Base-by-base conservation (phyloP, 2,888 invertebrate species). In the Cephus sareptanus region DNA sequence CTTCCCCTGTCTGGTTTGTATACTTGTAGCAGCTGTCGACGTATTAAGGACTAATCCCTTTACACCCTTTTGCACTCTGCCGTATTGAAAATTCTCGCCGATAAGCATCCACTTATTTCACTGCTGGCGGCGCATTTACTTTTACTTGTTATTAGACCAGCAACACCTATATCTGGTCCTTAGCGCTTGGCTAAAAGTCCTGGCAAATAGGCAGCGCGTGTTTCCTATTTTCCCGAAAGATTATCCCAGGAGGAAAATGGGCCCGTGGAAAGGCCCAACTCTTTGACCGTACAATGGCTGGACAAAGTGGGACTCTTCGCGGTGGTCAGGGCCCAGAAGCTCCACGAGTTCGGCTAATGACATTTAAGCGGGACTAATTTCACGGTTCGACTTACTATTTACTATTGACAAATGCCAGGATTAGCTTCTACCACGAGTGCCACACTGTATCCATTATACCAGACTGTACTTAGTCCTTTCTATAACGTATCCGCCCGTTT, bases 341-440 rank as follows among this genome's bases (percentile, higher is more conserved):
- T 4, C 4, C 70, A 40, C 30, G 70, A 4, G 73, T 83, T 80
- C 81, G 85, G 84, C 84, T 88, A 89, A 87, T 88, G 86, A 87
- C 86, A 87, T 89, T 90, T 90, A 87, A 88, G 86, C 84, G 83
- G 86, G 81, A 86, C 86, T 83, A 83, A 85, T 87, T 89, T 88
- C 85, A 85, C 84, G 83, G 86, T 81, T 84, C 80, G 86, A 83
- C 85, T 87, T 86, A 87, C 40, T 40, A 40, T 40, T 40, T 40
- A 40, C 40, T 40, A 40, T 40, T 40, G 40, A 40, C 85, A 88
- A 89, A 90, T 88, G 85, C 83, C 84, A 85, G 87, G 90, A 90
- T 90, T 90, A 90, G 82, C 78, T 79, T 85, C 87, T 87, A 82
- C 84, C 75, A 78, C 84, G 81, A 83, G 83, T 83, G 79, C 82